Conservation (phyloP, 2,113 vertebrate species). For the Podocnemis expansa region DNA sequence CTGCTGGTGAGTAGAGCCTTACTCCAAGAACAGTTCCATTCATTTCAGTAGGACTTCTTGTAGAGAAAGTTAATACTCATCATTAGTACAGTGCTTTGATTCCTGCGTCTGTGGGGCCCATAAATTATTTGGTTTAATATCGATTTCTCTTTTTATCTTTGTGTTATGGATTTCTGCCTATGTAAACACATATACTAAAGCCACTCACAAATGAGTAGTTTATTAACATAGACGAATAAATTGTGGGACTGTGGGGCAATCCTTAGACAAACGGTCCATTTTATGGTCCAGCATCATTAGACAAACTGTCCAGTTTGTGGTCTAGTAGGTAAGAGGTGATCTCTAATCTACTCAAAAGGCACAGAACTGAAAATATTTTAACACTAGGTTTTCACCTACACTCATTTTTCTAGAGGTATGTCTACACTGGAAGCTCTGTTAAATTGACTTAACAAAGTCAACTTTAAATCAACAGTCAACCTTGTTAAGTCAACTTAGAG, state of each 20-base stretch:
- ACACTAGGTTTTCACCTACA: background rate
- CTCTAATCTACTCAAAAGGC: background rate
- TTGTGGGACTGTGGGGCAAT: background rate
- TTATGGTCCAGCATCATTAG: background rate
- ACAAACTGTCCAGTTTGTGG: background rate
- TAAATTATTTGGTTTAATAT: background rate
- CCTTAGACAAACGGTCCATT: constrained; percentile 8
- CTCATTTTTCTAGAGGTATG: background rate
- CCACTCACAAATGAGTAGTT: background rate
- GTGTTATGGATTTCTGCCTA: background rate
- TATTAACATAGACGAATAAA: background rate
- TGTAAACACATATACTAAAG: background rate
- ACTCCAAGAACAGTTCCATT: background rate
- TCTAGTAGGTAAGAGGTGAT: background rate
- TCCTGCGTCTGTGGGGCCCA: background rate
- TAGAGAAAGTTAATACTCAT: background rate
- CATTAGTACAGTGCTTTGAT: background rate
- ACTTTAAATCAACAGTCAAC: no score
- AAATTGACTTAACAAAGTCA: no score
- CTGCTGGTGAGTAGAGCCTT: background rate
- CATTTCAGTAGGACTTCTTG: background rate
- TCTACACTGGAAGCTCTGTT: no score
- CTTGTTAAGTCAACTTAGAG: no score
- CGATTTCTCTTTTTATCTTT: background rate
- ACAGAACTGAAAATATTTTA: background rate